These are phyloP conservation scores for Melanostoma scalare DNA, from an alignment of 2,888 invertebrate species.

Conservation along the genomic window DNA sequence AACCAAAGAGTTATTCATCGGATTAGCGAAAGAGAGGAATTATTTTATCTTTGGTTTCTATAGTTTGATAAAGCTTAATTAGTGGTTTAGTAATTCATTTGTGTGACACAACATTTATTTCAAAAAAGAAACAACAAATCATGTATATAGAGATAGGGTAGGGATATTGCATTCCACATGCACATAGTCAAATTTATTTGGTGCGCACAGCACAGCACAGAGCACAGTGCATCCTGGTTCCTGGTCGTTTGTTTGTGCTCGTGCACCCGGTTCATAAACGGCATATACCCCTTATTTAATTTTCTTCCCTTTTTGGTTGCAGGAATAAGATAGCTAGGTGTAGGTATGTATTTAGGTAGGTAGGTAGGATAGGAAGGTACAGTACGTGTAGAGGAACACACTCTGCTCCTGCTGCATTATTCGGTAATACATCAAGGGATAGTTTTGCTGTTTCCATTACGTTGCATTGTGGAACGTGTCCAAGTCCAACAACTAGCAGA, in stretches of 20 bases:
- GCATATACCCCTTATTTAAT: constrained; percentile 53
- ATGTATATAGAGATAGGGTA: too few species aligned
- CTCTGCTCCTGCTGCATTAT: constrained; percentile 39
- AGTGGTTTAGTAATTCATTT: too few species aligned
- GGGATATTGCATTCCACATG: constrained; percentile 47
- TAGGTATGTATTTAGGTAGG: constrained; percentile 5
- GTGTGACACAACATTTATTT: too few species aligned
- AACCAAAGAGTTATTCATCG: too few species aligned
- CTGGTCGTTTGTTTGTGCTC: background rate
- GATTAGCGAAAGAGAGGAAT: too few species aligned
- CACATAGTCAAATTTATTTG: constrained; percentile 26
- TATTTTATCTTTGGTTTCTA: too few species aligned
- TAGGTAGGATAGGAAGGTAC: constrained; percentile 6
- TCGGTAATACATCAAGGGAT: constrained; percentile 43
- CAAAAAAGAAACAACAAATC: too few species aligned
- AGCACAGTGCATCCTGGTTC: constrained; percentile 24
- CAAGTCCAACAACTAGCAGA: constrained; percentile 41
- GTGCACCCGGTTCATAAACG: constrained; percentile 36
- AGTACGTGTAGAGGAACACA: background rate
- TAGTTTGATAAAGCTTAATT: too few species aligned
- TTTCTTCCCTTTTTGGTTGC: constrained; percentile 32
- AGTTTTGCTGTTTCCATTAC: constrained; percentile 60
- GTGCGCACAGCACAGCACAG: constrained; percentile 16
- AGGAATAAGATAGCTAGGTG: too few species aligned
- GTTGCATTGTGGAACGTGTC: constrained; percentile 71